Evolutionary conservation across 1,140 invertebrate species (phyloP).

Genomic region (Harpegnathos saltator): DNA sequence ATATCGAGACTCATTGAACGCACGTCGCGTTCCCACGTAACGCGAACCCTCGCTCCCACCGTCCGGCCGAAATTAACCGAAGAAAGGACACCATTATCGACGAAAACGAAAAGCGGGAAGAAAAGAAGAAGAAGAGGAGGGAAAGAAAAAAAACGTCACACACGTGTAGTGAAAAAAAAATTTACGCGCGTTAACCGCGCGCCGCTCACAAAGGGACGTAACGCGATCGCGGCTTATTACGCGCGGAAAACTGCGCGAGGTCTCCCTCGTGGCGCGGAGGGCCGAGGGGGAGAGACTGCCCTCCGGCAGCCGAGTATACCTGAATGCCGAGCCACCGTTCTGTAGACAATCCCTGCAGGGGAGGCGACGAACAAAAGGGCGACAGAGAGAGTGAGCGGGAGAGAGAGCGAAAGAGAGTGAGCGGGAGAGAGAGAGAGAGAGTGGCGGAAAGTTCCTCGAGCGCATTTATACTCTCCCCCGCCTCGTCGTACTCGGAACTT

Average conservation of each 20-base stretch:
- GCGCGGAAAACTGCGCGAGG: conserved; percentile 33
- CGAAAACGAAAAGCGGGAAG: not conserved
- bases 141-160: conserved; percentile 34
- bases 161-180: conserved; percentile 22
- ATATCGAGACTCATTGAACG: conserved; percentile 4
- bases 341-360: conserved; percentile 61
- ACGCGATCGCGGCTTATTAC: conserved; percentile 56
- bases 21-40: conserved; percentile 21
- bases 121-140: too few species aligned
- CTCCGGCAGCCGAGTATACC: conserved; percentile 63
- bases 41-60: not conserved
- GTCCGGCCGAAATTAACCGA: conserved; percentile 11
- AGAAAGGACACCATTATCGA: too few species aligned
- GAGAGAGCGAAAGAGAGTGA: conserved; percentile 2
- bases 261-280: conserved; percentile 29
- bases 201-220: conserved; percentile 33
- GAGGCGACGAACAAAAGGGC: conserved; percentile 8
- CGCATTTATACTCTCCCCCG: conserved; percentile 71
- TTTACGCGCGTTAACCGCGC: not conserved
- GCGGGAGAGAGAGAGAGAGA: too few species aligned
- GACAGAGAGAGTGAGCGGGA: not conserved
- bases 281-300: conserved; percentile 1
- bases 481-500: conserved; percentile 59
- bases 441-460: conserved; percentile 68
- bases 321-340: conserved; percentile 54